Evolutionary conservation across 2,888 invertebrate species (phyloP), one percentile per base, ranked within the genome.

Genomic region (Epinotia brunnichana): DNA sequence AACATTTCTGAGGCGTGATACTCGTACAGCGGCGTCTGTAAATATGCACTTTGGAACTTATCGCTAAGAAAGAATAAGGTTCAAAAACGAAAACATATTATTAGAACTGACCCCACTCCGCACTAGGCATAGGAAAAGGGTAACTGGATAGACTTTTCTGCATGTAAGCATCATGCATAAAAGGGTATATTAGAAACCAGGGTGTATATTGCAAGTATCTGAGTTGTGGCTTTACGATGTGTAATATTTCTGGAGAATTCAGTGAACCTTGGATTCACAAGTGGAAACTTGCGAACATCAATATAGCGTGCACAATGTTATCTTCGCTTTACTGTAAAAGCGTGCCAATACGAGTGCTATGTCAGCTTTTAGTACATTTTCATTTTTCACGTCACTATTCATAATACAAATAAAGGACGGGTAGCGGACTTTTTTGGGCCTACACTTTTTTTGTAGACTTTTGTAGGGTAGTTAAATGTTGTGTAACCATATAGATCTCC

Each of bases 161-260:
- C 41, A 15, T 13, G n/a, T n/a, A n/a, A n/a, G n/a, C n/a, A n/a
- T n/a, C n/a, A n/a, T n/a, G n/a, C n/a, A n/a, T n/a, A n/a, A n/a
- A n/a, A n/a, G n/a, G n/a, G 21, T 24, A 24, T 24, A 44, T 44
- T 39, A 17, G 24, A 61, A 61, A 11, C 24, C n/a, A 15, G 44
- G 44, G 7, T 56, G 51, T 2, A 51, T 51, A 51, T 51, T 51
- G 41, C 4, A 17, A 17, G n/a, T 48, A 48, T 68, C 19, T 15
- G 44, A 51, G 51, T 19, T 35, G n/a, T 7, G 64, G 60, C 53
- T 53, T 66, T 59, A 39, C 15, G 59, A 51, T 60, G 19, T 54
- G 51, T 51, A 41, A 54, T 71, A 66, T 66, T 71, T 66, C 29
- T 51, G 35, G 13, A 24, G 21, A 60, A 66, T 41, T 71, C 39